phyloP scores from a whole-genome alignment of 2,888 invertebrate species.

The Mesochorus sp. region DNA sequence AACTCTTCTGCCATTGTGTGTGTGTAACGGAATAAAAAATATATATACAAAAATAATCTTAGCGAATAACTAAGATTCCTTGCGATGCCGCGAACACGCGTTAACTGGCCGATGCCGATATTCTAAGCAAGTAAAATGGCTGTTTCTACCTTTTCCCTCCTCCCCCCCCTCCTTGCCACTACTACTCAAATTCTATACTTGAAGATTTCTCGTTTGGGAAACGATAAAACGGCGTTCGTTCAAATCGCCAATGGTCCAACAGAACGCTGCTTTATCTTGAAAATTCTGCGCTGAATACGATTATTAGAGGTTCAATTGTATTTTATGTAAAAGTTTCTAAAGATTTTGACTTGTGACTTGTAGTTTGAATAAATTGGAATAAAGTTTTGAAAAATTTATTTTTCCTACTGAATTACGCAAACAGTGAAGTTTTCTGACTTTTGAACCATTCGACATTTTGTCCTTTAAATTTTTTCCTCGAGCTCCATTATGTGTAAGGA shows the following conservation, averaged over 20 bases:
- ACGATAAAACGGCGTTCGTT: background rate
- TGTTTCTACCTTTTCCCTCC: conserved; percentile 9
- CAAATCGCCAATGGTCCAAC: background rate
- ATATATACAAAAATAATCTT: background rate
- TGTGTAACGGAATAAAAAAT: background rate
- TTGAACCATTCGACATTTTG: too few species aligned
- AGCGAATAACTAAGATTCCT: conserved; percentile 22
- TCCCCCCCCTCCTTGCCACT: too few species aligned
- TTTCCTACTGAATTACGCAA: too few species aligned
- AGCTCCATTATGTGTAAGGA: too few species aligned
- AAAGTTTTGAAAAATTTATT: too few species aligned
- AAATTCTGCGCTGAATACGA: too few species aligned
- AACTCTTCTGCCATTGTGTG: conserved; percentile 70
- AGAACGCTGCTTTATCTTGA: background rate
- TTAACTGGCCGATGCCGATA: conserved; percentile 43
- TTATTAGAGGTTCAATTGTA: too few species aligned
- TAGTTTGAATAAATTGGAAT: too few species aligned
- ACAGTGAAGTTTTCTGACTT: too few species aligned
- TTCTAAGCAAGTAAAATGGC: background rate
- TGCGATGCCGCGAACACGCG: conserved; percentile 50
- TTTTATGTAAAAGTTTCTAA: too few species aligned
- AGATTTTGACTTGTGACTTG: too few species aligned
- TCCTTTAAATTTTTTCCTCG: too few species aligned
- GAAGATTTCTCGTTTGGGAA: background rate
- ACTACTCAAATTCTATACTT: background rate